Conservation (phyloP, 2,113 vertebrate genomes). For the Sphyrna mokarran region DNA sequence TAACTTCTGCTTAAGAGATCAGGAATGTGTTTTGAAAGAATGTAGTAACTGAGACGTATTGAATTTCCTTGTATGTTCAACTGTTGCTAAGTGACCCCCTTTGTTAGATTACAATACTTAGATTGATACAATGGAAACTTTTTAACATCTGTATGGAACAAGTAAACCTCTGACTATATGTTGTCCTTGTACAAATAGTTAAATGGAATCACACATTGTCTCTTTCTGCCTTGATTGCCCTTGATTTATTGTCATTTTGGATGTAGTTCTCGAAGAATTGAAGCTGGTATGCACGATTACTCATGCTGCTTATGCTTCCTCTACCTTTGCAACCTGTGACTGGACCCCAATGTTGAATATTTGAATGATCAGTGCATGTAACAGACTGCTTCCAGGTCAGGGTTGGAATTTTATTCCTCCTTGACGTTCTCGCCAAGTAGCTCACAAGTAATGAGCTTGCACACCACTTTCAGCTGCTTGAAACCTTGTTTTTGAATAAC, state of each 20-base stretch:
- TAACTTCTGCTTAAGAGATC: constrained; percentile 13
- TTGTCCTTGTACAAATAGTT: background rate
- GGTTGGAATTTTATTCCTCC: background rate
- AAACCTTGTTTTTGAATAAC: background rate
- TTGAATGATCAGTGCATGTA: background rate
- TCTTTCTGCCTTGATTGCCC: background rate
- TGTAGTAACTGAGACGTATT: constrained; percentile 25
- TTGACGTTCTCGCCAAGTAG: background rate
- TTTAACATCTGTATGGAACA: constrained; percentile 6
- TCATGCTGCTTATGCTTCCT: background rate
- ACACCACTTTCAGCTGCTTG: background rate
- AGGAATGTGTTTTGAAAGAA: constrained; percentile 36
- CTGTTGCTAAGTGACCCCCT: constrained; percentile 29
- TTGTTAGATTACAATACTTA: constrained; percentile 18
- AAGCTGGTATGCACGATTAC: background rate
- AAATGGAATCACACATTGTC: background rate
- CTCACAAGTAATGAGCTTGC: background rate
- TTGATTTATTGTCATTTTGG: background rate
- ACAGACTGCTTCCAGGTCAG: background rate
- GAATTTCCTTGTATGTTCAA: constrained; percentile 35
- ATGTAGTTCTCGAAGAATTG: background rate
- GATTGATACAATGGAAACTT: constrained; percentile 26
- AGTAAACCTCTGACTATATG: background rate
- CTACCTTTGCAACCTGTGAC: background rate
- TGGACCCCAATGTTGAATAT: background rate